Base-by-base conservation (phyloP, 2,113 vertebrate genomes). In the Phaetusa simplex region DNA sequence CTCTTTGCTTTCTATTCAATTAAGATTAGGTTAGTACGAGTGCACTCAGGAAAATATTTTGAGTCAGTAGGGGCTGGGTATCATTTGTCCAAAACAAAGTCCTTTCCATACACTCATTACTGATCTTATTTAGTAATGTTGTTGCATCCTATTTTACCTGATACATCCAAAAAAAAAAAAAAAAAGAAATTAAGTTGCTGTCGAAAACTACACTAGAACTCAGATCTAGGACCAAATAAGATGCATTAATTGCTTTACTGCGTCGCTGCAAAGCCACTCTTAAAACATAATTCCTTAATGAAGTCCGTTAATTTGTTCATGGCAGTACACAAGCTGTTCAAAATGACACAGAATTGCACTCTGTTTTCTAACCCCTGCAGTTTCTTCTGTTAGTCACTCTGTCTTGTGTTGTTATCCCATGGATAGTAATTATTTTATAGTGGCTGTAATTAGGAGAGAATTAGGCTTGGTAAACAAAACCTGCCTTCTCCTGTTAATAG, bases 381-480 rank as follows among this genome's bases (percentile, higher is more conserved):
- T 98, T 98, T 98, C 97, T 98, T 98, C 98, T 99, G 98, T 98
- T 98, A 98, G 98, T 98, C 98, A 97, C 98, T 98, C 97, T 98
- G 97, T 98, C 98, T 98, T 98, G 97, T 98, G 98, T 98, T 98
- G 98, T 98, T 98, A 98, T 98, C 98, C 99, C 98, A 99, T 98
- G 99, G 98, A 99, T 99, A 99, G 98, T 99, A 99, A 99, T 99
- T 99, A 99, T 99, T 99, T 99, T 98, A 98, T 98, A 98, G 98
- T 98, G 98, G 98, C 98, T 98, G 98, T 99, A 99, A 99, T 99
- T 99, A 99, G 99, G 98, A 98, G 98, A 98, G 99, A 99, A 99
- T 99, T 99, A 98, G 98, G 98, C 98, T 99, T 99, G 98, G 99
- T 99, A 99, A 99, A 99, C 99, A 99, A 98, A 99, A 99, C 99